These are phyloP conservation scores for Bombus confusus DNA, from an alignment of 1,140 invertebrate species.

Conservation along the genomic window DNA sequence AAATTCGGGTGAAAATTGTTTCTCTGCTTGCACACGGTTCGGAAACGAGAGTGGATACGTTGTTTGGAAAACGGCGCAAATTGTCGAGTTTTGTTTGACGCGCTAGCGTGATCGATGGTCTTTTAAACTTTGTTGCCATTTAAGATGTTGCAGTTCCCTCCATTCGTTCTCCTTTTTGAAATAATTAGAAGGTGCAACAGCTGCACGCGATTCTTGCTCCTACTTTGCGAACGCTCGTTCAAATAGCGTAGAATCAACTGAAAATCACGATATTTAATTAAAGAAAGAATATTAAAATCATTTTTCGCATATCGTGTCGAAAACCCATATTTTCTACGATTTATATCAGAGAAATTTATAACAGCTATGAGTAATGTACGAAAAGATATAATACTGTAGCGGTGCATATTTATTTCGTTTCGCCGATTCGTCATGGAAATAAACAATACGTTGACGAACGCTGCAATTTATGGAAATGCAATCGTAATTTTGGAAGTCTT, in stretches of 20 bases:
- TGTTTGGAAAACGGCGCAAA: conserved; percentile 20
- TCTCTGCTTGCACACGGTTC: conserved; percentile 16
- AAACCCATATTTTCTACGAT: not conserved
- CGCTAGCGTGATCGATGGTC: conserved; percentile 27
- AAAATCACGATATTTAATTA: not conserved
- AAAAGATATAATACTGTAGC: not conserved
- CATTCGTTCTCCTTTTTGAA: not conserved
- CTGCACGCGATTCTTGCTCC: conserved; percentile 8
- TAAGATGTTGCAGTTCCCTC: not conserved
- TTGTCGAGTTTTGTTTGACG: conserved; percentile 32
- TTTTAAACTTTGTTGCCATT: conserved; percentile 44
- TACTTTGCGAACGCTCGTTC: not conserved
- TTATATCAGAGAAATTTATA: not conserved
- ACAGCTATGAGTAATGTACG: not conserved
- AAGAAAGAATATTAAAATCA: not conserved
- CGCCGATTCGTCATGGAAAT: not conserved
- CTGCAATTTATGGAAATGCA: conserved; percentile 11
- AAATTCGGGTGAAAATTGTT: conserved; percentile 49
- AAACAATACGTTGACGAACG: not conserved
- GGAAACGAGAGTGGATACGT: conserved; percentile 1
- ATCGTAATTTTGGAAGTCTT: not conserved
- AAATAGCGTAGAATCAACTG: not conserved
- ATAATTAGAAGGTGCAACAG: not conserved
- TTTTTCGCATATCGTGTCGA: not conserved
- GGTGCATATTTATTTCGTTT: conserved; percentile 4